These are phyloP conservation scores for Oceanodroma tethys DNA, from an alignment of 2,113 vertebrate species.

Conservation along the genomic window DNA sequence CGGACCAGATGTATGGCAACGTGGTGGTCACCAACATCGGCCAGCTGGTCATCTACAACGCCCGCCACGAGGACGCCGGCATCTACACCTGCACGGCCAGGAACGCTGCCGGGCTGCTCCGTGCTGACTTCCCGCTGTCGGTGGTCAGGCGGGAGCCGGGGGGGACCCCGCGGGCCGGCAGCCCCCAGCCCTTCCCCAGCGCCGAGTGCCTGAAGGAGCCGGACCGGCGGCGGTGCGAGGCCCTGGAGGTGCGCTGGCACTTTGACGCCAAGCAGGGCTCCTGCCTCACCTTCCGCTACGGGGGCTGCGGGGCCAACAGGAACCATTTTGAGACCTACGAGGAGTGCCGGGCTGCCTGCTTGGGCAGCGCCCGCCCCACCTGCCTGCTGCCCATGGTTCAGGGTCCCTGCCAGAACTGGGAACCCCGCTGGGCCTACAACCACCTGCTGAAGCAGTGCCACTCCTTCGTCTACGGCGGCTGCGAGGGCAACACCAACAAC, in stretches of 20 bases:
- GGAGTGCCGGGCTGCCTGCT: slow-evolving; percentile 85
- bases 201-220: slow-evolving; percentile 84
- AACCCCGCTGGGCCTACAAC: slow-evolving; percentile 93
- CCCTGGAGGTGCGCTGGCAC: slow-evolving; percentile 85
- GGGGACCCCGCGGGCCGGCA: neutral
- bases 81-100: slow-evolving; percentile 91
- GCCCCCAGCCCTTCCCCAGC: slow-evolving; percentile 71
- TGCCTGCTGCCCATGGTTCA: slow-evolving; percentile 89
- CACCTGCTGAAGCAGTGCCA: slow-evolving; percentile 85
- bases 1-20: slow-evolving; percentile 96
- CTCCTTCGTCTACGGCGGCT: slow-evolving; percentile 90
- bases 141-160: slow-evolving; percentile 78
- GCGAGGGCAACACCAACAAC: slow-evolving; percentile 91
- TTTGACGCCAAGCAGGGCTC: slow-evolving; percentile 81
- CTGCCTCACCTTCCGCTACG: slow-evolving; percentile 84
- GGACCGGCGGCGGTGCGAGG: slow-evolving; percentile 75
- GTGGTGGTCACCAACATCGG: slow-evolving; percentile 95
- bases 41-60: slow-evolving; percentile 94
- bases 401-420: slow-evolving; percentile 89
- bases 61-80: slow-evolving; percentile 86
- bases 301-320: slow-evolving; percentile 78
- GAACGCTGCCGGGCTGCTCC: slow-evolving; percentile 84
- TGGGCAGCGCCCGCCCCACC: slow-evolving; percentile 74
- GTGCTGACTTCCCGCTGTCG: slow-evolving; percentile 89
- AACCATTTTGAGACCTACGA: slow-evolving; percentile 92